Conservation (phyloP, 2,888 invertebrate genomes). For the Rhabditophanes sp. region DNA sequence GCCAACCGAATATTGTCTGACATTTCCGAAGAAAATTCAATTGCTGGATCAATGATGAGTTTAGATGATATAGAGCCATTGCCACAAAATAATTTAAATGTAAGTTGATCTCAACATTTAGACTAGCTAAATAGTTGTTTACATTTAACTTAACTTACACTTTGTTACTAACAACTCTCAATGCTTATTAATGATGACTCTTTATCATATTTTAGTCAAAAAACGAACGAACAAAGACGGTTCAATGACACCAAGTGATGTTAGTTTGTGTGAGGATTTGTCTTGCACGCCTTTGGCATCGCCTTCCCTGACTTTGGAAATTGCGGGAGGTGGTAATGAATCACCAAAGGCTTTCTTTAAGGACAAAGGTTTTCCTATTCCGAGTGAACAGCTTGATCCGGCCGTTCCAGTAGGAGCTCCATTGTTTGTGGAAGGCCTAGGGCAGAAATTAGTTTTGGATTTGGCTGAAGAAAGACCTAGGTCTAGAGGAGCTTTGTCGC, state of each 20-base stretch:
- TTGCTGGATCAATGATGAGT: constrained; percentile 31
- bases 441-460: constrained; percentile 2
- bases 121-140: too few species aligned
- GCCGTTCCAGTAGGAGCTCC: constrained; percentile 36
- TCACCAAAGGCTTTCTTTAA: constrained; percentile 2
- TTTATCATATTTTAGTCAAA: too few species aligned
- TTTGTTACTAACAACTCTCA: too few species aligned
- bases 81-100: too few species aligned
- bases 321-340: constrained; percentile 4
- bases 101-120: too few species aligned
- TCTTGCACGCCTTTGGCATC: constrained; percentile 21
- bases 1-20: constrained; percentile 43
- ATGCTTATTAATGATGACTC: too few species aligned
- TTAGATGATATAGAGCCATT: constrained; percentile 28
- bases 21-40: constrained; percentile 41
- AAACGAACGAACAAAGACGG: too few species aligned
- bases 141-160: too few species aligned
- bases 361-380: constrained; percentile 9
- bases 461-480: constrained; percentile 4
- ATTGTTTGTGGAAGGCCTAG: constrained; percentile 32
- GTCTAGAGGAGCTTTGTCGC: constrained; percentile 2
- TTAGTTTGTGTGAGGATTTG: too few species aligned
- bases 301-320: constrained; percentile 17
- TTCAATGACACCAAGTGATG: too few species aligned
- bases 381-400: constrained; percentile 22